Percentiles rank a stretch among this genome's conserved stretches.
These are phyloP conservation scores for Hypothenemus hampei DNA, from an alignment of 1,140 invertebrate genomes.

Conservation along the genomic window DNA sequence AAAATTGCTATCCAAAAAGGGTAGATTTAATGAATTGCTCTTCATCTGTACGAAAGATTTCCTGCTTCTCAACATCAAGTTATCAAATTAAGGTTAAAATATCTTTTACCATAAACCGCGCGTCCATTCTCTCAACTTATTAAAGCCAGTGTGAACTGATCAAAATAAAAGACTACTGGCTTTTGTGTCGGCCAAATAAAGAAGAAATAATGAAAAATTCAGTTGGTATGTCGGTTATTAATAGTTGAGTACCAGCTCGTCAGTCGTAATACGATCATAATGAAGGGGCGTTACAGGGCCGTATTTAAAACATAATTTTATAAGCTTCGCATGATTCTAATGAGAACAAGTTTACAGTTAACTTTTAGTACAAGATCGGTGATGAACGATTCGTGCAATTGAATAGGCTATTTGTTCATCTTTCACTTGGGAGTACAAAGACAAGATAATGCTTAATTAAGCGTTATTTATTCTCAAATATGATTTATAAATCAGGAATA, in stretches of 20 bases:
- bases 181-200: constrained; percentile 27
- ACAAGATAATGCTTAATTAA: neutral
- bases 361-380: constrained; percentile 4
- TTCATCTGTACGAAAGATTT: constrained; percentile 15
- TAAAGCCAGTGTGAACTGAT: constrained; percentile 29
- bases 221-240: constrained; percentile 30
- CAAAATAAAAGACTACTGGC: constrained; percentile 32
- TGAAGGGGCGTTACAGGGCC: constrained; percentile 18
- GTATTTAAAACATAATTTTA: constrained; percentile 13
- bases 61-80: constrained; percentile 26
- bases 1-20: too few species aligned
- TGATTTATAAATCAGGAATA: neutral
- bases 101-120: constrained; percentile 25
- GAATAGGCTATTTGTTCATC: neutral
- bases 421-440: too few species aligned
- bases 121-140: constrained; percentile 21
- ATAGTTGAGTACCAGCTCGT: constrained; percentile 28
- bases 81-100: constrained; percentile 24
- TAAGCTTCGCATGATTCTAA: constrained; percentile 3
- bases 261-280: constrained; percentile 27
- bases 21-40: constrained; percentile 6
- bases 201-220: constrained; percentile 27
- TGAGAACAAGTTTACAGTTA: constrained; percentile 12
- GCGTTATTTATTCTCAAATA: neutral
- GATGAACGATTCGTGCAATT: neutral